phyloP scores from a whole-genome alignment of 2,113 vertebrate genomes.

The Limnothrissa miodon region DNA sequence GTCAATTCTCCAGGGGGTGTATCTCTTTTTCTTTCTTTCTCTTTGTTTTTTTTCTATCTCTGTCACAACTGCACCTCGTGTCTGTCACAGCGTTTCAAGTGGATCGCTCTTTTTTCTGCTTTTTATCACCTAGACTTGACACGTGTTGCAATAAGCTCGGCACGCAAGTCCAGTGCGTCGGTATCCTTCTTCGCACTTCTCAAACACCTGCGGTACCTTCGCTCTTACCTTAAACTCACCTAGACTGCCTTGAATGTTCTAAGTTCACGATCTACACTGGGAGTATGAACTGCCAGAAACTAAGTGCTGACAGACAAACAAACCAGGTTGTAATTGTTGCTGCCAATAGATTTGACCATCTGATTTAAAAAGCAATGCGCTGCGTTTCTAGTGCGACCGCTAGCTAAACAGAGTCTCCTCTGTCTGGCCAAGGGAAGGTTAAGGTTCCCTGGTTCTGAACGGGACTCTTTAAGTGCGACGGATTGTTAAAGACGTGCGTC shows the following conservation, averaged over 20 bases:
- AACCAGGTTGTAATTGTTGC: constrained; percentile 5
- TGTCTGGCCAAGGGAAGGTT: background rate
- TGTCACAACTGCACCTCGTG: constrained; percentile 38
- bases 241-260: background rate
- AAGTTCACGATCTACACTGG: background rate
- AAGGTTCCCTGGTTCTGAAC: background rate
- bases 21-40: constrained; percentile 55
- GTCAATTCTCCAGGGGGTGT: constrained; percentile 60
- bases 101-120: constrained; percentile 10
- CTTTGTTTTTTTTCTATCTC: constrained; percentile 33
- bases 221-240: background rate
- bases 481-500: constrained; percentile 17
- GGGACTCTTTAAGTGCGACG: background rate
- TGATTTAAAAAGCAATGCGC: background rate
- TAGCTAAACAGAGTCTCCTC: background rate
- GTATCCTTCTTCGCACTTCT: constrained; percentile 23
- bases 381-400: background rate
- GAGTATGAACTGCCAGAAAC: background rate
- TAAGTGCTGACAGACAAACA: background rate
- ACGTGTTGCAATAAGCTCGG: background rate
- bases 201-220: background rate
- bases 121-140: constrained; percentile 18
- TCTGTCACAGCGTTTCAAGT: background rate
- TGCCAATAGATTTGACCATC: background rate
- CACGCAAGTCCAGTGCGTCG: constrained; percentile 7